Conservation (phyloP, 2,888 invertebrate genomes). For the Agrilus mali region DNA sequence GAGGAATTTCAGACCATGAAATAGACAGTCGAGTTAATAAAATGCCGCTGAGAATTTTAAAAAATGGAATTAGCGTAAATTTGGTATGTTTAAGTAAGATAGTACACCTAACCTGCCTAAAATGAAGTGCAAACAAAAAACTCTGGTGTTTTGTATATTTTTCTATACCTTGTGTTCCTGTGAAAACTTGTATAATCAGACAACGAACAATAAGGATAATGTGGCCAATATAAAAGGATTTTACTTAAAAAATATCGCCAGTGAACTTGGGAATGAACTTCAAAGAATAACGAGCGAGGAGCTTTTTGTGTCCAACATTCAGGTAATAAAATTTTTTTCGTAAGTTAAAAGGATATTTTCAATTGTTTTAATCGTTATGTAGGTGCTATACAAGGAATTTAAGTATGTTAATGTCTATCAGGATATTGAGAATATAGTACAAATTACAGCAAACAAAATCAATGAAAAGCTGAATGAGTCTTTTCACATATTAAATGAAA, state of each 20-base stretch:
- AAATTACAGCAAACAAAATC: constrained; percentile 24
- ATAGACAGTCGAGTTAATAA: too few relatives aligned
- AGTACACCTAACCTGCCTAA: too few relatives aligned
- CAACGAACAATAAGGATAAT: too few relatives aligned
- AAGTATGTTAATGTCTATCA: constrained; percentile 22
- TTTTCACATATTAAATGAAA: constrained; percentile 24
- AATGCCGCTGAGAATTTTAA: too few relatives aligned
- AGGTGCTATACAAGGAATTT: constrained; percentile 29
- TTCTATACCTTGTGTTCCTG: too few relatives aligned
- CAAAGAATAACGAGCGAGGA: constrained; percentile 26
- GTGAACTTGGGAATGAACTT: constrained; percentile 22
- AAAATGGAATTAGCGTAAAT: too few relatives aligned
- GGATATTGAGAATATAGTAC: constrained; percentile 23
- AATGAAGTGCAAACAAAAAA: too few relatives aligned
- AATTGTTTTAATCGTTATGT: constrained; percentile 4
- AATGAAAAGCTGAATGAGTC: constrained; percentile 26
- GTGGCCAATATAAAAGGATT: constrained; percentile 15
- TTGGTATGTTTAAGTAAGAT: too few relatives aligned
- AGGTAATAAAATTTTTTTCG: constrained; percentile 18
- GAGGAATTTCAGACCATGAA: too few relatives aligned
- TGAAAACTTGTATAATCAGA: too few relatives aligned
- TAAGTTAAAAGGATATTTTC: neutral
- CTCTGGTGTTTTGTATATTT: too few relatives aligned
- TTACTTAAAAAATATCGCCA: constrained; percentile 17
- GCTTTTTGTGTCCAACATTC: constrained; percentile 25